Evolutionary conservation across 2,888 invertebrate genomes (phyloP), one percentile per base, ranked within the genome.

Genomic region (Ophion costatus): DNA sequence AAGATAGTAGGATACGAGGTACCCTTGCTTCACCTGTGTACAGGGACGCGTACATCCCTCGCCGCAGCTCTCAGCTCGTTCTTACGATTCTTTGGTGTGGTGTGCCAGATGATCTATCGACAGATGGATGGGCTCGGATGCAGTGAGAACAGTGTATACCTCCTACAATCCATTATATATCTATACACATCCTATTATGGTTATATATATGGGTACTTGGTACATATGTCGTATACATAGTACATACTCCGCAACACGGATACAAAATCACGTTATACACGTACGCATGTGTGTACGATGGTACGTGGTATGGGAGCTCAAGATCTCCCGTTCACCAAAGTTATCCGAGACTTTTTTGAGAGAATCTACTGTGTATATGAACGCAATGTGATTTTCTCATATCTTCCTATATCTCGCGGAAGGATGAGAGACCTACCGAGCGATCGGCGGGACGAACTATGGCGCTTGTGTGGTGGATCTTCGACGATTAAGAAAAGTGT

Each of bases 71-170:
- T 75, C 33, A 51, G 51, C 73, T 76, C 67, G 74, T 33, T 70
- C 80, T 59, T 74, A 57, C n/a, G 74, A 80, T 69, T 70, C 69
- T 81, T 22, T 29, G 66, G 20, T 78, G 63, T 63, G 38, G 38
- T 42, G 66, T 61, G 67, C 51, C 64, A 73, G 83, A 84, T 84
- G 84, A 84, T 86, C 82, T 86, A 84, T 86, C 86, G 83, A 81
- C 82, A 80, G 80, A 86, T 83, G 80, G 84, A 86, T 84, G 57
- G 83, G 74, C 79, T 81, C 24, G 86, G 76, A 83, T 84, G 80
- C 51, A 80, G 78, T 81, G 71, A 42, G 73, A 57, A 78, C 56
- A 51, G 69, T 20, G 42, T 69, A 76, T 74, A 79, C 69, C 77
- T 22, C 69, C n/a, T 22, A 63, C 67, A 56, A 70, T 70, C 51